These are phyloP conservation scores for Meganola albula DNA, from an alignment of 2,888 invertebrate genomes.

Conservation along the genomic window DNA sequence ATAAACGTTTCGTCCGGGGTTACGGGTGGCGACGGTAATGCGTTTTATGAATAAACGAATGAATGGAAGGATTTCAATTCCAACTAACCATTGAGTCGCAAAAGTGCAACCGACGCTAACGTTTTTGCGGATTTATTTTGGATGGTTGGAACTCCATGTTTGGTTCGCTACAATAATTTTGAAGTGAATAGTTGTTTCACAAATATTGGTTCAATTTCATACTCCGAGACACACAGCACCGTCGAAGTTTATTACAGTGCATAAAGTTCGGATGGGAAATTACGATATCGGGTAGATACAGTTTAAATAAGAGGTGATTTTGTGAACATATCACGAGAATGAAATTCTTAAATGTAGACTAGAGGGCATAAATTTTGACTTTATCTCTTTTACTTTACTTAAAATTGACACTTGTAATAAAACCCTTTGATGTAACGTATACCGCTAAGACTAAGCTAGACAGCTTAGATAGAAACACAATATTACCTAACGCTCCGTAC, in stretches of 20 bases:
- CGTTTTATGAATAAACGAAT: constrained; percentile 68
- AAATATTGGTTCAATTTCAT: constrained; percentile 34
- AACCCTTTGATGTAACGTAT: constrained; percentile 17
- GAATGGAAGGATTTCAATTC: constrained; percentile 66
- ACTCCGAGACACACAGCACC: constrained; percentile 32
- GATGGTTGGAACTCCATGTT: constrained; percentile 15
- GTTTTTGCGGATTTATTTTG: constrained; percentile 25
- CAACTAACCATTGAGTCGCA: constrained; percentile 58
- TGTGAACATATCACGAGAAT: constrained; percentile 16
- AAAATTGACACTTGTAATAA: constrained; percentile 21
- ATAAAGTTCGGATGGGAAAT: constrained; percentile 46
- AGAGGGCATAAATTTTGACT: constrained; percentile 20
- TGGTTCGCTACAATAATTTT: constrained; percentile 36
- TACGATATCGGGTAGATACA: constrained; percentile 37
- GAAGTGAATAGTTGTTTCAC: constrained; percentile 22
- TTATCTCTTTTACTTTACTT: constrained; percentile 17
- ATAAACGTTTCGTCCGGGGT: constrained; percentile 41
- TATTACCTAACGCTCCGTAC: too few relatives aligned
- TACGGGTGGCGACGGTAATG: constrained; percentile 52
- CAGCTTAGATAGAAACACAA: too few relatives aligned
- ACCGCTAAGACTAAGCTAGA: constrained; percentile 6
- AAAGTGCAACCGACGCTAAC: constrained; percentile 40
- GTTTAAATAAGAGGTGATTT: constrained; percentile 22
- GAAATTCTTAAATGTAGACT: constrained; percentile 18
- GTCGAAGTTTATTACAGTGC: constrained; percentile 48